Base-by-base conservation (phyloP, 2,113 vertebrate species). In the Nestor notabilis region DNA sequence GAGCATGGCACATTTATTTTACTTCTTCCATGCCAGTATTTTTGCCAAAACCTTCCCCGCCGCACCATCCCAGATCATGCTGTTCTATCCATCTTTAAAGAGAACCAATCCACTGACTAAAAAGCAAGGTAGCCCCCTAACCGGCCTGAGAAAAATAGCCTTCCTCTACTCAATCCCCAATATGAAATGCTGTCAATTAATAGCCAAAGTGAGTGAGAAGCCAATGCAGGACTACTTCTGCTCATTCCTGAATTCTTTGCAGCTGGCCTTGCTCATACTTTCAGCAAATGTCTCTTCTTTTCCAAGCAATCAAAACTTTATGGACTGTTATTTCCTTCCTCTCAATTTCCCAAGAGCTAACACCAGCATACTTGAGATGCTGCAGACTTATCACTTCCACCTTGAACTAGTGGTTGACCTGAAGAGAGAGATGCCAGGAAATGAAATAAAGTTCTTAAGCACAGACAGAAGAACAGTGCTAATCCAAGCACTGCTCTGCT, bases 351-450 rank as follows among this genome's bases (percentile, higher is more conserved):
- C 93, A 97, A 98, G 97, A 98, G 95, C 95, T 96, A 94, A 96
- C 95, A 78, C 70, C 90, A 77, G 92, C 75, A 95, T 94, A 97
- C 97, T 98, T 79, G 91, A 98, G 98, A 97, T 91, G 97, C 95
- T 98, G 96, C 95, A 97, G 96, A 97, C 96, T 98, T 98, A 98
- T 97, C 97, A 95, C 97, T 98, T 98, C 97, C 96, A 98, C 96
- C 97, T 98, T 98, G 98, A 98, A 98, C 98, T 91, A 71, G 89
- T 50, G 87, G 91, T 92, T 98, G 97, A 98, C 98, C 96, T 95
- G 93, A 33, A 93, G 77, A 96, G 90, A 97, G 86, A 95, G 95
- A 94, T 85, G 94, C 94, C 97, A 97, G 96, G 97, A 98, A 98
- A 98, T 97, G 52, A 98, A 97, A 96, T 89, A 92, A 86, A 89